Evolutionary conservation across 1,140 invertebrate species (phyloP), one percentile per base, ranked within the genome.

Genomic region (Campoletis sonorensis): DNA sequence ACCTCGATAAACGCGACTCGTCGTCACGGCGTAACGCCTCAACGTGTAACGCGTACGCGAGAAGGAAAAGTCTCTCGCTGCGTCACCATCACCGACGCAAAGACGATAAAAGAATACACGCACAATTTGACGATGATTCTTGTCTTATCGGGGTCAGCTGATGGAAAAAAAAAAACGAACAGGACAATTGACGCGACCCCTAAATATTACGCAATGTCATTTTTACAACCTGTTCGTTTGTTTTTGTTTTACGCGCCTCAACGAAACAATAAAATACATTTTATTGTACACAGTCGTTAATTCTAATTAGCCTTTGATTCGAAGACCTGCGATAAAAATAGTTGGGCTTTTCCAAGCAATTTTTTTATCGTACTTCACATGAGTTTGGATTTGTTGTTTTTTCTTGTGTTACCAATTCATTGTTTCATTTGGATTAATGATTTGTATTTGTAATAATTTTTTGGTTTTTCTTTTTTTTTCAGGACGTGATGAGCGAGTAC

Each of bases 401-500:
- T 83, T 45, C 30, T 37, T 23, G 18, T 78, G 11, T 45, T 45
- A 45, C 11, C 5, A 11, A 11, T 45, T 10, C 3, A 33, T 45
- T 45, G 5, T 45, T 45, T 45, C 2, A 45, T 45, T 10, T 45
- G 13, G 7, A 45, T 11, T 45, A 1, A 11, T 45, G 1, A 45
- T 45, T 45, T 45, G 40, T 8, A 45, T 45, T 5, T 13, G n/a
- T n/a, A n/a, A n/a, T n/a, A n/a, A 45, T 45, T 45, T 13, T 1
- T 45, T 45, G 7, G 7, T 79, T 83, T 79, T 79, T 84, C 88
- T 88, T 79, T 83, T 79, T 79, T 84, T 89, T 88, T 30, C 85
- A 92, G 91, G 91, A 92, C 91, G 91, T 92, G 84, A 95, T 94
- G 94, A 94, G 94, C 84, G 95, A 96, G 89, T 97, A 96, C 93